A percentile compares a stretch with the other conserved stretches of the same genome.
phyloP scores from a whole-genome alignment of 2,888 invertebrate species.

The Drosophila flavopinicola region DNA sequence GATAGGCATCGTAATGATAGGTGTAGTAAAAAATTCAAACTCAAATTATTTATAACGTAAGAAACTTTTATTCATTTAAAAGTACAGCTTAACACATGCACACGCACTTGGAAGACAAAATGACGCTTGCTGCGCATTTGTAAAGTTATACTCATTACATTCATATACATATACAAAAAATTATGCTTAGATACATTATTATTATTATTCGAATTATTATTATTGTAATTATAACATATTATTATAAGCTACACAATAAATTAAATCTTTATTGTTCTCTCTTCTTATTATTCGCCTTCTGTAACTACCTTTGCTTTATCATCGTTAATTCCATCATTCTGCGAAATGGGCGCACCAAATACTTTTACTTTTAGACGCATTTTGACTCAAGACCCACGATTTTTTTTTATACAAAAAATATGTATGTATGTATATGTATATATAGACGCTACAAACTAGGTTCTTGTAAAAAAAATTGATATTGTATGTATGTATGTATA shows the following conservation, averaged over 20 bases:
- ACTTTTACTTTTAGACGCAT: constrained; percentile 46
- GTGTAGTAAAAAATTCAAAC: constrained; percentile 4
- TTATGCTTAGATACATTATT: constrained; percentile 55
- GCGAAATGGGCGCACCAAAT: constrained; percentile 51
- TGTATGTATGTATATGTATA: constrained; percentile 15
- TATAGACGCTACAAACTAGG: constrained; percentile 49
- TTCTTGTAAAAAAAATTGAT: constrained; percentile 49
- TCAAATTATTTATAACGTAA: constrained; percentile 54
- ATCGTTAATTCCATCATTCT: constrained; percentile 3
- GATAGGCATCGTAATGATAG: constrained; percentile 7
- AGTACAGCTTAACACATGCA: constrained; percentile 65
- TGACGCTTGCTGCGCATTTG: constrained; percentile 63
- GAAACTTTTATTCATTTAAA: constrained; percentile 72
- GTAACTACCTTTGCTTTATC: constrained; percentile 1
- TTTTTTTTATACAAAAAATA: constrained; percentile 43
- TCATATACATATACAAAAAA: constrained; percentile 69
- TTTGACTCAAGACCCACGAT: constrained; percentile 66
- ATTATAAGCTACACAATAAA: constrained; percentile 70
- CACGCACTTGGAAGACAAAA: constrained; percentile 68
- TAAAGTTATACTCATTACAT: constrained; percentile 49
- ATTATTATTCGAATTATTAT: constrained; percentile 38
- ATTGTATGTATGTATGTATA: constrained; percentile 29
- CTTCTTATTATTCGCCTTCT: constrained; percentile 3
- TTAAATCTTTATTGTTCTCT: constrained; percentile 70
- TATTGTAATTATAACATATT: constrained; percentile 48